A percentile compares a stretch with the other conserved stretches of the same genome.
Evolutionary conservation across 2,113 vertebrate genomes (phyloP).

Genomic region (Erpornis zantholeuca): DNA sequence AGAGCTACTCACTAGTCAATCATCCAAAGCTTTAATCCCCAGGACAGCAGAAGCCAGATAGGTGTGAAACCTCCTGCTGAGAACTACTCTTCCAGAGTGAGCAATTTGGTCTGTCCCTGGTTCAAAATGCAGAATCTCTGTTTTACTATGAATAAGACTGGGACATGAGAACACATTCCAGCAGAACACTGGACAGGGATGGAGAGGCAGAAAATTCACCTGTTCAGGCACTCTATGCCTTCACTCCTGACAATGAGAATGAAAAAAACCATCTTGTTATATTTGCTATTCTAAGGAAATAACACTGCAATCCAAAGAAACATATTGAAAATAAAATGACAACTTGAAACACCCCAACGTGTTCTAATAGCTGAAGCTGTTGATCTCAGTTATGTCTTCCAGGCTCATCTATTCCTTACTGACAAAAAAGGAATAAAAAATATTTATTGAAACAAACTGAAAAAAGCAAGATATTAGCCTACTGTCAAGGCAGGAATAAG

Average conservation of each 20-base stretch:
- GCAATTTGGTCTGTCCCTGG: background rate
- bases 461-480: background rate
- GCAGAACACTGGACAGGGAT: background rate
- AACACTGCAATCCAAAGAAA: background rate
- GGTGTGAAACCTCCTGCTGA: background rate
- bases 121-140: background rate
- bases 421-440: background rate
- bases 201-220: background rate
- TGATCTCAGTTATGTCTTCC: background rate
- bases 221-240: background rate
- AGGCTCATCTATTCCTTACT: background rate
- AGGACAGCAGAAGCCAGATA: background rate
- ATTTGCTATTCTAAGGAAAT: background rate
- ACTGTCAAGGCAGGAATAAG: background rate
- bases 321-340: background rate
- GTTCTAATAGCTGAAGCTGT: background rate
- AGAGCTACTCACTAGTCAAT: background rate
- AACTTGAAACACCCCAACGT: background rate
- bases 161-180: background rate
- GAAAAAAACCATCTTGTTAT: background rate
- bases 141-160: background rate
- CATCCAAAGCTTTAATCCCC: background rate
- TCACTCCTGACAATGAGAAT: background rate
- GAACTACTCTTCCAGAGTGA: background rate
- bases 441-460: fast-evolving